Evolutionary conservation across 1,140 invertebrate species (phyloP).

Genomic region (Drosophila truncata): DNA sequence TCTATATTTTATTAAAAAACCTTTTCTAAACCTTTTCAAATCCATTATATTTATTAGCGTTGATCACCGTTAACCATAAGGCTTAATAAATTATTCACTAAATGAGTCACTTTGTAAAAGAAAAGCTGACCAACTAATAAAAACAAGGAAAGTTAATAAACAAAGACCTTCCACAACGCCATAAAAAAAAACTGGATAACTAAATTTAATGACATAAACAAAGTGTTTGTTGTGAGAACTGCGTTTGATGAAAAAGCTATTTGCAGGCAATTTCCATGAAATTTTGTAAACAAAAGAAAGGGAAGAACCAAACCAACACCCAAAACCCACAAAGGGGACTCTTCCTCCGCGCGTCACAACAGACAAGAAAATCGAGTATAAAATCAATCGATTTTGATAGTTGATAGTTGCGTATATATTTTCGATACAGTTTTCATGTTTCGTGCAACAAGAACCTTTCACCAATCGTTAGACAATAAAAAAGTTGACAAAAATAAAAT

Average conservation of each 20-base stretch:
- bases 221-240: constrained; percentile 6
- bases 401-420: constrained; percentile 17
- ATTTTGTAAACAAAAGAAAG: constrained; percentile 31
- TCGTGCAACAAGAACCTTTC: constrained; percentile 46
- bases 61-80: background rate
- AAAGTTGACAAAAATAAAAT: constrained; percentile 58
- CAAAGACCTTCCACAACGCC: background rate
- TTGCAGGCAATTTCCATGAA: constrained; percentile 31
- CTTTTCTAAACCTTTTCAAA: background rate
- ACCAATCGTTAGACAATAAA: constrained; percentile 52
- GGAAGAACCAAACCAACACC: background rate
- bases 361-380: constrained; percentile 7
- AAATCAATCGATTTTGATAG: constrained; percentile 43
- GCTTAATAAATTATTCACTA: constrained; percentile 2
- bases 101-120: background rate
- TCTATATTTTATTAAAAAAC: background rate
- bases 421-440: constrained; percentile 32
- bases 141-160: constrained; percentile 8
- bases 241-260: constrained; percentile 21
- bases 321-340: background rate
- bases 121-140: constrained; percentile 4
- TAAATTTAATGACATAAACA: constrained; percentile 40
- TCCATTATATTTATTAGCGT: background rate
- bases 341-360: background rate
- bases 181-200: background rate